Conservation (phyloP, 1,140 invertebrate genomes). For the Cotesia typhae region DNA sequence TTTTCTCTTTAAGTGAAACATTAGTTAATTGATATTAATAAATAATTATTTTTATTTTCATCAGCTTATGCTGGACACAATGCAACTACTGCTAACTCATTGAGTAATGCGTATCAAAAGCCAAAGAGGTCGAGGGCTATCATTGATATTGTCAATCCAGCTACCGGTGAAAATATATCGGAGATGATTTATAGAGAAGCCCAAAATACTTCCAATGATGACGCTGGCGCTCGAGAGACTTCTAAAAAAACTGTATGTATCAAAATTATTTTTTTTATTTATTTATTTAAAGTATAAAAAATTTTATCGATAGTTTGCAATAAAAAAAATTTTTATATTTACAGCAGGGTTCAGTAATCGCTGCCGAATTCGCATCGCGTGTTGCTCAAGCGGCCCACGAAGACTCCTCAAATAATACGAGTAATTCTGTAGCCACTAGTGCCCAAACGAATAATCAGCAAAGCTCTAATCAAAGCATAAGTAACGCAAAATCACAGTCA, state of each 20-base stretch:
- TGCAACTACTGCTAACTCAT: slow-evolving; percentile 46
- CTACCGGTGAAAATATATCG: slow-evolving; percentile 58
- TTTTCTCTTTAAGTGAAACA: background rate
- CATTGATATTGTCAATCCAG: slow-evolving; percentile 58
- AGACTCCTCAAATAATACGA: slow-evolving; percentile 41
- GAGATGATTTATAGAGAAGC: slow-evolving; percentile 52
- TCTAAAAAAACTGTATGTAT: slow-evolving; percentile 54
- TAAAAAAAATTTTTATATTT: slow-evolving; percentile 50
- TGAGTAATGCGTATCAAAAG: slow-evolving; percentile 46
- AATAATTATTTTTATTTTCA: slow-evolving; percentile 32
- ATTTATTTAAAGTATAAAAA: background rate
- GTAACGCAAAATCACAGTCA: slow-evolving; percentile 41
- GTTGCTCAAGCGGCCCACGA: slow-evolving; percentile 56
- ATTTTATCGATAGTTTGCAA: slow-evolving; percentile 5
- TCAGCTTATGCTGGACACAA: slow-evolving; percentile 54
- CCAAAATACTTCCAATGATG: slow-evolving; percentile 42
- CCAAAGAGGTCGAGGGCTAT: slow-evolving; percentile 50
- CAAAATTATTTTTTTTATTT: background rate
- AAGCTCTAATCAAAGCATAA: slow-evolving; percentile 35
- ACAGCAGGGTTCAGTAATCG: slow-evolving; percentile 55
- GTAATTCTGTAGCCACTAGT: background rate
- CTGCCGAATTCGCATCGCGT: slow-evolving; percentile 56
- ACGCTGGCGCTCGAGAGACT: slow-evolving; percentile 53
- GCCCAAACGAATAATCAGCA: slow-evolving; percentile 1
- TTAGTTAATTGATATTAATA: background rate